A percentile compares a stretch with the other conserved stretches of the same genome.
phyloP scores from a whole-genome alignment of 2,113 vertebrate species.

The Brachirus orientalis region DNA sequence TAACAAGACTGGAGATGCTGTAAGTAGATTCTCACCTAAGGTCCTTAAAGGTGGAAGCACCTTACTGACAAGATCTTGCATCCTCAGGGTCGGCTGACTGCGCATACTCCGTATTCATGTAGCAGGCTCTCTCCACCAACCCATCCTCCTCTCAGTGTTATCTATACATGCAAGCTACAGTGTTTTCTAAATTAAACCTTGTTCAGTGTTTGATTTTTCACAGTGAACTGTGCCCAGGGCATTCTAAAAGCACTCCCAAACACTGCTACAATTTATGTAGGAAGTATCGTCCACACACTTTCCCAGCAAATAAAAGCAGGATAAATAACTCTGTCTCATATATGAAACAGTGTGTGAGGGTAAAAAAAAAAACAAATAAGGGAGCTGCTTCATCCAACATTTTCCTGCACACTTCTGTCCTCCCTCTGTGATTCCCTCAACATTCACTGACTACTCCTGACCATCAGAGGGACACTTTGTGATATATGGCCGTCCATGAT shows the following conservation, averaged over 20 bases:
- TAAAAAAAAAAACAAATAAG: background rate
- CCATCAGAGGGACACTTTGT: slow-evolving; percentile 13
- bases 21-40: background rate
- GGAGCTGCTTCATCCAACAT: background rate
- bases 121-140: background rate
- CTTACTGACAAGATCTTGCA: background rate
- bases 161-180: background rate
- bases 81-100: slow-evolving; percentile 2
- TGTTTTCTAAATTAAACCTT: slow-evolving; percentile 24
- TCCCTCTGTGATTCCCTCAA: slow-evolving; percentile 2
- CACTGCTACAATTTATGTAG: slow-evolving; percentile 29
- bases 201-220: slow-evolving; percentile 25
- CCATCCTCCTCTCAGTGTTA: background rate
- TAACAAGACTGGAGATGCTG: background rate
- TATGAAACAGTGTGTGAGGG: background rate
- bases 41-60: background rate
- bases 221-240: slow-evolving; percentile 9
- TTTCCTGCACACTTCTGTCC: background rate
- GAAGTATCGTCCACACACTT: slow-evolving; percentile 24
- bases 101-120: background rate
- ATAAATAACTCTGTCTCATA: background rate
- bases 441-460: background rate
- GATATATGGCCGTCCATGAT: slow-evolving; percentile 42
- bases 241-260: slow-evolving; percentile 20
- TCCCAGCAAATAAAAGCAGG: slow-evolving; percentile 5